Evolutionary conservation across 30 jellyfish, hydroid and myxozoan species (phyloP), one percentile per base, ranked within the genome.

Genomic region (Cassiopea xamachana): DNA sequence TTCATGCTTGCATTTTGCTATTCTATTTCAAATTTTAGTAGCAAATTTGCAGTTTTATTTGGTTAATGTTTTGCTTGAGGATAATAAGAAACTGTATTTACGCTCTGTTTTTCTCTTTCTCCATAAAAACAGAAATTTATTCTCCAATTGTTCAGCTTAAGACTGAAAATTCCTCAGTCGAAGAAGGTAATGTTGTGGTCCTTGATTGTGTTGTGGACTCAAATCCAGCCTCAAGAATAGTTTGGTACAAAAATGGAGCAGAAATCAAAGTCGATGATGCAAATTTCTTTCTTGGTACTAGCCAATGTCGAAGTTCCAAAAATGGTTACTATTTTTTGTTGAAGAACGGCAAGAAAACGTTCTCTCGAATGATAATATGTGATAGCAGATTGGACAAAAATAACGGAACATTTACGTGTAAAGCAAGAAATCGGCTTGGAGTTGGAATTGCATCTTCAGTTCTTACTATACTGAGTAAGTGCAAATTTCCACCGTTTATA

Each of bases 391-490:
- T 80, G 71, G 71, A 55, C 46, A 48, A 78, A 60, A 94, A 94
- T 89, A 90, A 90, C 58, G 98, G 96, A 73, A 82, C 90, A 2
- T 94, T 61, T 80, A 61, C 80, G 46, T 94, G 98, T 81, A 7
- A 1, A 3, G 98, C 97, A 0, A 75, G 51, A 45, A 94, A 94
- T 78, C 55, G 58, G 10, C 90, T 94, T 14, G 98, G 98, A 44
- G 46, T 50, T 39, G 73, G 80, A 1, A 49, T 43, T n/a, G 75
- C 91, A 13, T 17, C 85, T 2, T 69, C 92, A n/a, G 48, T 88
- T 13, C 67, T 94, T 60, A 71, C 68, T 60, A 90, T 94, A 14
- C 68, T 58, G 58, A 89, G 98, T 93, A 89, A 77, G 91, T 93
- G n/a, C 7, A 45, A n/a, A 7, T 12, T 68, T 46, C 6, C 49